These are phyloP conservation scores for Conus ventricosus DNA, from an alignment of 1,140 invertebrate genomes.

Conservation along the genomic window DNA sequence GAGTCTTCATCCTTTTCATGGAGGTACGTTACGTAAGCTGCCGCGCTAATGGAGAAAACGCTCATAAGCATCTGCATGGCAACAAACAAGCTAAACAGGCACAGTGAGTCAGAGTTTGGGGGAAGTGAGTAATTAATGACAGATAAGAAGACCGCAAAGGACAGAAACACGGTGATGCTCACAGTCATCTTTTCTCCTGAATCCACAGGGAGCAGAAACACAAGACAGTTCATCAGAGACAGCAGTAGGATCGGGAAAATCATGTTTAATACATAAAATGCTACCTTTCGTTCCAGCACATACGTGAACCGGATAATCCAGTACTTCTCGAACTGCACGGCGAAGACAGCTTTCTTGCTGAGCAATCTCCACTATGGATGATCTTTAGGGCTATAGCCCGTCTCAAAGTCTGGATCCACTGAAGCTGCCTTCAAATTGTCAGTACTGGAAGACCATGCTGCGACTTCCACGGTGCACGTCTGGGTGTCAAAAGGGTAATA, in stretches of 20 bases:
- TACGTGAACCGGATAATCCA: not conserved
- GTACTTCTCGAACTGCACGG: not conserved
- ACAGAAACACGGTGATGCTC: conserved; percentile 48
- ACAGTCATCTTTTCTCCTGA: conserved; percentile 51
- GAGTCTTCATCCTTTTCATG: conserved; percentile 4
- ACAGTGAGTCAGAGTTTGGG: conserved; percentile 43
- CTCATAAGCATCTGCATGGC: conserved; percentile 41
- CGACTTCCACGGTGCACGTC: conserved; percentile 96
- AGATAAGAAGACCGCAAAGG: conserved; percentile 48
- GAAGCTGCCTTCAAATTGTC: not conserved
- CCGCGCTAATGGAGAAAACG: conserved; percentile 30
- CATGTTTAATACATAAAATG: conserved; percentile 42
- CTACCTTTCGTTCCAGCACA: not conserved
- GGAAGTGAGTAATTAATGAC: conserved; percentile 46
- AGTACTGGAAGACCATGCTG: conserved; percentile 90
- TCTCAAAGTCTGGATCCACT: not conserved
- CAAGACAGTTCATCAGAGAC: conserved; percentile 41
- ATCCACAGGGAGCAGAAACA: conserved; percentile 45
- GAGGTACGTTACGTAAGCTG: conserved; percentile 30
- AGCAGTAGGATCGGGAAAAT: conserved; percentile 47
- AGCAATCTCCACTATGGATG: conserved; percentile 3
- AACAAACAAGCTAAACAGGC: conserved; percentile 71
- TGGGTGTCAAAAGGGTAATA: conserved; percentile 88
- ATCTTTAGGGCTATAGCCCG: not conserved
- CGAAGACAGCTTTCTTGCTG: conserved; percentile 35